Conservation (phyloP, 2,113 vertebrate species). For the Scolopax mira region DNA sequence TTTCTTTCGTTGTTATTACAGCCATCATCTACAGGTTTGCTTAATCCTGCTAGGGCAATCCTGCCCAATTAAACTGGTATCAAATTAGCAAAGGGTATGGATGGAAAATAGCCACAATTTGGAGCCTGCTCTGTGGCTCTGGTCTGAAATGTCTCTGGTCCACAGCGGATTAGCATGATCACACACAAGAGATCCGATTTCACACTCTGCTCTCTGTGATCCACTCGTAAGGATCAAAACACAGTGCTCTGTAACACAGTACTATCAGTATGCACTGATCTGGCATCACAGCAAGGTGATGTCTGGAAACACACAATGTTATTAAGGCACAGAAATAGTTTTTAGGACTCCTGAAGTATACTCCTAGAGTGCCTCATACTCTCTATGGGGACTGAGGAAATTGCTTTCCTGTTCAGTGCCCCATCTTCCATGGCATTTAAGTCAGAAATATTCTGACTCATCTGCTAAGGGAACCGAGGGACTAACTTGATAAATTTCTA, state of each 20-base stretch:
- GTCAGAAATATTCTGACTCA: conserved; percentile 1
- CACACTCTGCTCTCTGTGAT: not conserved
- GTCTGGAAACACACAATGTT: not conserved
- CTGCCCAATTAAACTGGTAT: conserved; percentile 57
- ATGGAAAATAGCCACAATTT: not conserved
- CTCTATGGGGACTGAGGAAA: not conserved
- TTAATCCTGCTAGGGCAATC: conserved; percentile 51
- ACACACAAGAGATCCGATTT: not conserved
- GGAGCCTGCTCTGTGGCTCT: not conserved
- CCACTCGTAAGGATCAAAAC: not conserved
- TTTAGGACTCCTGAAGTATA: not conserved
- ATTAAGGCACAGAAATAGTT: not conserved
- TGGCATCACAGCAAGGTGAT: not conserved
- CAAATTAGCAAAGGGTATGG: conserved; percentile 58
- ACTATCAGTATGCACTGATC: not conserved
- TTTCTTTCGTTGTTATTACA: conserved; percentile 27
- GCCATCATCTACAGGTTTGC: conserved; percentile 38
- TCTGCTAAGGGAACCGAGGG: not conserved
- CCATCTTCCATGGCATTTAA: not conserved
- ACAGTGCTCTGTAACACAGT: not conserved
- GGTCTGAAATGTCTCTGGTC: not conserved
- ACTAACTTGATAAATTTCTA: not conserved
- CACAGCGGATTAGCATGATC: not conserved
- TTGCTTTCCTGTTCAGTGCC: not conserved
- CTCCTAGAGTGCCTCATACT: not conserved